Evolutionary conservation across 1,140 invertebrate genomes (phyloP).

Genomic region (Drosophila grimshawi): DNA sequence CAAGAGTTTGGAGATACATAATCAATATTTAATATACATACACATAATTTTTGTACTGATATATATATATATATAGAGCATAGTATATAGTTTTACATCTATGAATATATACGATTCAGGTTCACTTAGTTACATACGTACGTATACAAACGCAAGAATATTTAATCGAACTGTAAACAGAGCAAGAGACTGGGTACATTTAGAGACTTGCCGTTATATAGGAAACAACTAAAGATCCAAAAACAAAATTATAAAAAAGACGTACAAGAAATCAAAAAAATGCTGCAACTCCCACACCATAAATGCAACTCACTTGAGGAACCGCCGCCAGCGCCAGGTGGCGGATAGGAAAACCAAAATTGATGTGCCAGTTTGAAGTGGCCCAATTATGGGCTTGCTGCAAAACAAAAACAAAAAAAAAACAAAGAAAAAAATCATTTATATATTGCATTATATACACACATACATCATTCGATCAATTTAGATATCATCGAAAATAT

Average conservation of each 20-base stretch:
- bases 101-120: conserved; percentile 39
- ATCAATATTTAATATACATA: conserved; percentile 52
- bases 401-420: conserved; percentile 7
- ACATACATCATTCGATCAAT: neutral
- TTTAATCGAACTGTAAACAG: conserved; percentile 54
- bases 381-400: conserved; percentile 80
- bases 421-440: neutral
- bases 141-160: conserved; percentile 49
- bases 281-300: conserved; percentile 42
- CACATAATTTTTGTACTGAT: conserved; percentile 44
- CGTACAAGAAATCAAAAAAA: conserved; percentile 21
- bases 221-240: conserved; percentile 26
- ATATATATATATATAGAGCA: conserved; percentile 33
- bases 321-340: conserved; percentile 86
- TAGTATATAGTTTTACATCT: conserved; percentile 35
- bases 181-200: conserved; percentile 56
- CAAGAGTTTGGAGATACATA: conserved; percentile 53
- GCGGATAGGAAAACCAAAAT: conserved; percentile 90
- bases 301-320: conserved; percentile 84
- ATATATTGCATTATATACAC: too few relatives aligned
- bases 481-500: neutral
- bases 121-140: conserved; percentile 53
- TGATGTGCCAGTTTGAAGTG: conserved; percentile 88
- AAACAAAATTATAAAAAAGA: conserved; percentile 23
- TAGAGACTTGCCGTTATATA: conserved; percentile 53